Percentiles rank a stretch among this genome's conserved stretches.
Evolutionary conservation across 2,113 vertebrate species (phyloP).

Genomic region (Hepsetus odoe): DNA sequence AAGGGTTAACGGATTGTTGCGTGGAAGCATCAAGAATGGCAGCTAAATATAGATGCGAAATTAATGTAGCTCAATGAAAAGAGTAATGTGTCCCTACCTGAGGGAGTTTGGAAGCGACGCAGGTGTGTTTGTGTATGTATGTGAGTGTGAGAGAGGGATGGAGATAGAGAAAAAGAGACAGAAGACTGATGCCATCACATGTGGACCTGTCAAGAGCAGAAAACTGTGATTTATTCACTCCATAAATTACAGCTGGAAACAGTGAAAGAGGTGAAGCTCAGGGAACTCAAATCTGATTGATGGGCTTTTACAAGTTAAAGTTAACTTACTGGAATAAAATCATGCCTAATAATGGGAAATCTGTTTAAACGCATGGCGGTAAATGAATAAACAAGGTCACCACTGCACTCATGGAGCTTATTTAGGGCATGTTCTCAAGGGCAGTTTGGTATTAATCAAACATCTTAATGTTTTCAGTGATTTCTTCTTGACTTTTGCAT

Average conservation of each 20-base stretch:
- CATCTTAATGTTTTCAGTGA: not conserved
- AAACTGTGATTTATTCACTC: constrained; percentile 20
- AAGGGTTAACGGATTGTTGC: not conserved
- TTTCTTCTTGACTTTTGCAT: no score
- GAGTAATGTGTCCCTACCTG: not conserved
- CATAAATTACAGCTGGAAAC: constrained; percentile 13
- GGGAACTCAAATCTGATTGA: not conserved
- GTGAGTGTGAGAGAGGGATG: not conserved
- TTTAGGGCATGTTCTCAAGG: not conserved
- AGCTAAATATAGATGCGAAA: constrained; percentile 21
- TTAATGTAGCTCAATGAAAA: constrained; percentile 35
- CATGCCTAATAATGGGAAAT: not conserved
- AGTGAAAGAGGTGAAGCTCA: not conserved
- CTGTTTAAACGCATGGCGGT: not conserved
- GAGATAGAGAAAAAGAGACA: not conserved
- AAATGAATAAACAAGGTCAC: not conserved
- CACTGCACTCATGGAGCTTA: not conserved
- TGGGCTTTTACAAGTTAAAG: not conserved
- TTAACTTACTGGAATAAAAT: not conserved
- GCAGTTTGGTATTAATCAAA: no score
- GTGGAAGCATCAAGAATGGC: not conserved
- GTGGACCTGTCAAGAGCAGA: constrained; percentile 19
- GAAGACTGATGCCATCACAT: not conserved
- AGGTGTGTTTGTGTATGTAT: constrained; percentile 1
- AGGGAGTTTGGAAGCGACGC: not conserved